Evolutionary conservation across 2,797 vertebrate species (phyloP).

Genomic region (Phalloptychus januarius): DNA sequence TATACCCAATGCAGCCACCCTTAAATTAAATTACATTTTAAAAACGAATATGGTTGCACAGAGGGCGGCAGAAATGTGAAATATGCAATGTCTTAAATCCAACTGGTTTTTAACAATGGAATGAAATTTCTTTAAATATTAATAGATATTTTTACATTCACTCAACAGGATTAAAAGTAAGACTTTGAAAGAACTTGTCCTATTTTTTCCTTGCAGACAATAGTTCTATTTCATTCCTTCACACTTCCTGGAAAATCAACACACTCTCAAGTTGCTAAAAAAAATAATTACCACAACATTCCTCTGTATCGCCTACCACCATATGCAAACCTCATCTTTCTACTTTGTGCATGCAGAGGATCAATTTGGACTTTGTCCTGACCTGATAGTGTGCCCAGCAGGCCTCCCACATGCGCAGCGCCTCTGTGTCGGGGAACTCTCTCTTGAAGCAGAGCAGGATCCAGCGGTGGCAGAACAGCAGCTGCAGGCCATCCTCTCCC

Average conservation of each 20-base stretch:
- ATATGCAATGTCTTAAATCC: slow-evolving; percentile 11
- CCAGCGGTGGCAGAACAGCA: slow-evolving; percentile 99
- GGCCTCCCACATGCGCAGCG: slow-evolving; percentile 97
- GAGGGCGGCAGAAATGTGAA: slow-evolving; percentile 6
- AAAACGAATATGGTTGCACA: not conserved
- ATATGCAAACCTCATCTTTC: slow-evolving; percentile 27
- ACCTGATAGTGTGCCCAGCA: slow-evolving; percentile 99
- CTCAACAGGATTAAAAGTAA: slow-evolving; percentile 44
- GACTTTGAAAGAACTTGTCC: slow-evolving; percentile 21
- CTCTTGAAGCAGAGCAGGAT: slow-evolving; percentile 97
- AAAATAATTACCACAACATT: not conserved
- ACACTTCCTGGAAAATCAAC: not conserved
- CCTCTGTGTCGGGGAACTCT: slow-evolving; percentile 94
- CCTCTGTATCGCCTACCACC: not conserved
- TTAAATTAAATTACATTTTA: not conserved
- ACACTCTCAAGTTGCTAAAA: not conserved
- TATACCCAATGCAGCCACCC: not conserved
- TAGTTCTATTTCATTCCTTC: not conserved
- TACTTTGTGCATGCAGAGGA: slow-evolving; percentile 23
- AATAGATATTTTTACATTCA: slow-evolving; percentile 16
- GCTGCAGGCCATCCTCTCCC: slow-evolving; percentile 95
- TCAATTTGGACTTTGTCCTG: slow-evolving; percentile 31
- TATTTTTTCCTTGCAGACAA: not conserved
- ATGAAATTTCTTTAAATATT: slow-evolving; percentile 23
- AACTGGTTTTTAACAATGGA: slow-evolving; percentile 16